phyloP scores from a whole-genome alignment of 2,797 vertebrate species.

The Clarias laeviceps region DNA sequence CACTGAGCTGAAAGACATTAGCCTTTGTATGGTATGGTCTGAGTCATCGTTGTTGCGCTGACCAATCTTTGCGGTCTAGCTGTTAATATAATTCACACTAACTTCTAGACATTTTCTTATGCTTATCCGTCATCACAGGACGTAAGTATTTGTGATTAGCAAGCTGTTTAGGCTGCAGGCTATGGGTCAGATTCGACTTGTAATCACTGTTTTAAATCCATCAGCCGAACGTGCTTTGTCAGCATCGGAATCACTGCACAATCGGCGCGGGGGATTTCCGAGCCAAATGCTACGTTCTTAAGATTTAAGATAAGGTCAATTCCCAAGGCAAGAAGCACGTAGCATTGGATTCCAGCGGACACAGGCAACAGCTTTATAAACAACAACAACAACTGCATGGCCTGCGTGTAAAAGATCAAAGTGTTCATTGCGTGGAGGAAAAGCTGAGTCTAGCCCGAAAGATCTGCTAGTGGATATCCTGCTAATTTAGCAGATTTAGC shows the following conservation, averaged over 20 bases:
- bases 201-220: constrained; percentile 3
- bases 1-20: background rate
- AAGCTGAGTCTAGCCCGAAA: background rate
- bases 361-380: background rate
- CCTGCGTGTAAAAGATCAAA: constrained; percentile 2
- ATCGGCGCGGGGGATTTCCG: constrained; percentile 13
- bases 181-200: background rate
- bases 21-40: background rate
- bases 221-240: background rate
- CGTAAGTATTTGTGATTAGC: background rate
- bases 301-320: constrained; percentile 5
- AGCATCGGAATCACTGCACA: background rate
- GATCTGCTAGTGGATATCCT: background rate
- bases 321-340: constrained; percentile 5
- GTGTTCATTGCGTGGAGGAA: background rate
- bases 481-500: background rate
- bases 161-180: background rate
- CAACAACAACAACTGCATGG: background rate
- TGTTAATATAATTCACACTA: background rate
- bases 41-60: background rate
- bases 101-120: background rate
- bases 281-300: background rate
- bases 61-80: background rate
- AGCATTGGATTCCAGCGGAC: background rate
- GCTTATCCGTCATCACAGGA: background rate